Evolutionary conservation across 2,113 vertebrate genomes (phyloP).

Genomic region (Anoplopoma fimbria): DNA sequence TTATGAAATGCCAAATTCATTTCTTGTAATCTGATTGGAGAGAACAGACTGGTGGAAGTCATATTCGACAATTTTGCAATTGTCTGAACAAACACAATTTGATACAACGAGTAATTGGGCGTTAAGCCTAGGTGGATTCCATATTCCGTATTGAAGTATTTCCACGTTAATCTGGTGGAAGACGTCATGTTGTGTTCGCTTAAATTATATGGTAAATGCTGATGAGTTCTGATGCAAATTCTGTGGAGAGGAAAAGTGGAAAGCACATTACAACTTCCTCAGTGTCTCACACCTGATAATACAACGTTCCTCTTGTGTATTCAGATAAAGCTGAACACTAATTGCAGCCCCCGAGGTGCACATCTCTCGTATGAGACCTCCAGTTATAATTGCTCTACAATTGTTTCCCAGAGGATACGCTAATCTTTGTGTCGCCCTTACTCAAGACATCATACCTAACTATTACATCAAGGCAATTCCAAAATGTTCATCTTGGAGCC

Average conservation of each 20-base stretch:
- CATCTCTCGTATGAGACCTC: constrained; percentile 11
- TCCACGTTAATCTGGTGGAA: too few species aligned
- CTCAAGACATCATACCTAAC: constrained; percentile 4
- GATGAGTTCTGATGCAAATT: background rate
- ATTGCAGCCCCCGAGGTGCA: constrained; percentile 11
- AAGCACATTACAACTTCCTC: background rate
- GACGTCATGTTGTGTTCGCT: too few species aligned
- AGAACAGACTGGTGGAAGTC: too few species aligned
- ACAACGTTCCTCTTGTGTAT: constrained; percentile 2
- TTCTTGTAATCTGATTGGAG: too few species aligned
- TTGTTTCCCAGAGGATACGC: constrained; percentile 8
- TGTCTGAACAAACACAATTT: too few species aligned
- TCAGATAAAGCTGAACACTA: constrained; percentile 21
- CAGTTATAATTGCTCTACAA: constrained; percentile 15
- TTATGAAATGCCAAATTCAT: too few species aligned
- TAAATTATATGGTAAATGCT: too few species aligned
- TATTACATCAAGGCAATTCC: constrained; percentile 1
- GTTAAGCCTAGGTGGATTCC: too few species aligned
- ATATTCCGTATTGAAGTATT: too few species aligned
- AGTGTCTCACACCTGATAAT: background rate
- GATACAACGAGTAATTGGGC: too few species aligned
- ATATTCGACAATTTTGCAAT: too few species aligned
- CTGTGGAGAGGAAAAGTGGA: background rate
- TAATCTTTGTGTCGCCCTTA: constrained; percentile 2
- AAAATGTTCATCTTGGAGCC: background rate